Conservation (phyloP, 2,113 vertebrate species). For the Podiceps cristatus region DNA sequence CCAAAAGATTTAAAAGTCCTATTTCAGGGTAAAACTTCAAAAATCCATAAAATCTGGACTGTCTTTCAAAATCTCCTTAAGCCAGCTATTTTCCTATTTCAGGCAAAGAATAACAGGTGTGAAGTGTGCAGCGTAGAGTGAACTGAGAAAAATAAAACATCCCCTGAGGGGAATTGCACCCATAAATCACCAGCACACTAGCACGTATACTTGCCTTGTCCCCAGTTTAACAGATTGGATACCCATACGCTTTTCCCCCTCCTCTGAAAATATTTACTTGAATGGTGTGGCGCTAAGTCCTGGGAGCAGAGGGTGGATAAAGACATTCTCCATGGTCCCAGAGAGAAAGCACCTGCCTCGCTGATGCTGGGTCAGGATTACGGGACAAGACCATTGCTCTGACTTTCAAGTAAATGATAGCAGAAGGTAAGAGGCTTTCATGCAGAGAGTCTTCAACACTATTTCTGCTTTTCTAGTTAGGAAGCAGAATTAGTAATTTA, state of each 20-base stretch:
- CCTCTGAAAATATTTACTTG: background rate
- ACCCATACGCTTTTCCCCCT: accelerated
- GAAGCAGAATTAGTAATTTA: background rate
- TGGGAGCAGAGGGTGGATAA: accelerated
- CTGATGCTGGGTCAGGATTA: accelerated
- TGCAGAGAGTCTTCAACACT: background rate
- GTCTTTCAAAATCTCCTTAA: background rate
- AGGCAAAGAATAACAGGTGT: background rate
- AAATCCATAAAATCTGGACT: background rate
- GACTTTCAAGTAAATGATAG: accelerated
- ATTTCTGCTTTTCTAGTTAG: background rate
- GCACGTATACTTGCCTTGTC: background rate
- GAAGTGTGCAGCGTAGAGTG: background rate
- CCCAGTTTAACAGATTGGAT: background rate
- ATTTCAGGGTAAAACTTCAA: background rate
- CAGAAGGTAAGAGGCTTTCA: background rate
- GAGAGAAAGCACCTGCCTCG: accelerated
- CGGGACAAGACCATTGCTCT: accelerated
- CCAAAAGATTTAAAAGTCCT: background rate
- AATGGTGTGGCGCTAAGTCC: accelerated
- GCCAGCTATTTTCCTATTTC: background rate
- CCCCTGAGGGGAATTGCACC: background rate
- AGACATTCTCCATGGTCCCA: conserved; percentile 50
- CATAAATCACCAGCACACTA: background rate
- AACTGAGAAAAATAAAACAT: background rate